These are phyloP conservation scores for Pandion haliaetus DNA, from an alignment of 2,113 vertebrate genomes.

Conservation along the genomic window DNA sequence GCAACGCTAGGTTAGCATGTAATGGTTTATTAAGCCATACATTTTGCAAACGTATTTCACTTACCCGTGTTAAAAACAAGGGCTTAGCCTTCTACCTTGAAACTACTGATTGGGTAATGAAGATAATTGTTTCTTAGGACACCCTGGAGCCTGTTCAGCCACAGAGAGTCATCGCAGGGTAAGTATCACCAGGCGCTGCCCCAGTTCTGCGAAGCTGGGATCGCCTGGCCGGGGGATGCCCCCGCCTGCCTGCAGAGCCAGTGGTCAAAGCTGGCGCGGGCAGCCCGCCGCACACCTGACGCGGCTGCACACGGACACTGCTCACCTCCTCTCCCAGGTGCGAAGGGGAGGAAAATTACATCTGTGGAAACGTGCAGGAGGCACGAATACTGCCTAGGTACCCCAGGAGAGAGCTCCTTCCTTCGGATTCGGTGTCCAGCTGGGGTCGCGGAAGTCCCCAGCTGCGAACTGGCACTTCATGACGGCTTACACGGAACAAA, in stretches of 20 bases:
- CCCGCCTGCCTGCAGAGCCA: neutral
- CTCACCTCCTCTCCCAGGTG: neutral
- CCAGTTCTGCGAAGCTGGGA: neutral
- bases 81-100: neutral
- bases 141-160: neutral
- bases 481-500: neutral
- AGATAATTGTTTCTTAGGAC: neutral
- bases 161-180: neutral
- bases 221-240: fast-evolving
- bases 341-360: neutral
- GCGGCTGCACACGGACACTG: fast-evolving
- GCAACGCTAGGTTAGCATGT: neutral
- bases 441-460: too few species aligned
- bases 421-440: neutral
- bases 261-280: fast-evolving
- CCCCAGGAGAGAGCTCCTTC: neutral
- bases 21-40: neutral
- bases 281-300: fast-evolving
- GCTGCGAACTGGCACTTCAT: neutral
- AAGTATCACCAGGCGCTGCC: neutral
- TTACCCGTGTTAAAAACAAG: neutral
- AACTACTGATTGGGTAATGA: conserved; percentile 16
- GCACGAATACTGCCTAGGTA: neutral
- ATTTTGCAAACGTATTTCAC: neutral
- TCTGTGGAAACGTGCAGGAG: neutral